Evolutionary conservation across 1,140 invertebrate species (phyloP).

Genomic region (Drosophila bocki): DNA sequence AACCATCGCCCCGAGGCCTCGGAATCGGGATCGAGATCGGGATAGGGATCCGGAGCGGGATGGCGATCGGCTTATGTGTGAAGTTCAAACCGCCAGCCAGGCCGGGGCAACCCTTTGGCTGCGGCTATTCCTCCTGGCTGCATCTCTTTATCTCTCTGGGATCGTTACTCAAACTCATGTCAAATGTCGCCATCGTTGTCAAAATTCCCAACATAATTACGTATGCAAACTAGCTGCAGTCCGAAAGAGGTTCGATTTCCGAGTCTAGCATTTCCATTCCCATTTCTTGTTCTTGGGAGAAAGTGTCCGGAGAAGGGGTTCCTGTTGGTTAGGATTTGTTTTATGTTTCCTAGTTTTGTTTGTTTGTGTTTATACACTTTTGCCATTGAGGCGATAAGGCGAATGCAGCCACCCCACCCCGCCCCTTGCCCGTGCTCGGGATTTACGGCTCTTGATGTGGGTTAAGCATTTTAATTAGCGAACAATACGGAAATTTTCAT

Average conservation of each 20-base stretch:
- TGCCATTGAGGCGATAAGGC: slow-evolving; percentile 62
- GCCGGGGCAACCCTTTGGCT: slow-evolving; percentile 33
- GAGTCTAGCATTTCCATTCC: slow-evolving; percentile 21
- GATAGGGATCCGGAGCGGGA: neutral
- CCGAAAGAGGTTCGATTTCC: slow-evolving; percentile 39
- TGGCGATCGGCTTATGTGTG: slow-evolving; percentile 74
- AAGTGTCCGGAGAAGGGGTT: slow-evolving; percentile 61
- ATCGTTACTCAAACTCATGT: slow-evolving; percentile 80
- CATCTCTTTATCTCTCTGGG: slow-evolving; percentile 45
- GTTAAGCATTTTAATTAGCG: slow-evolving; percentile 84
- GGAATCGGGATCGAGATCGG: slow-evolving; percentile 3
- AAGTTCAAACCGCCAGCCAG: slow-evolving; percentile 73
- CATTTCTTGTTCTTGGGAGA: slow-evolving; percentile 30
- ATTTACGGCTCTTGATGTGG: slow-evolving; percentile 74
- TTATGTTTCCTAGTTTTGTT: slow-evolving; percentile 44
- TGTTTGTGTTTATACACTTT: slow-evolving; percentile 65
- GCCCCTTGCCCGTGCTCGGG: slow-evolving; percentile 23
- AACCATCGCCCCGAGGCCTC: slow-evolving; percentile 22
- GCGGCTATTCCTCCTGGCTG: slow-evolving; percentile 17
- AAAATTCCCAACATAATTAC: slow-evolving; percentile 79
- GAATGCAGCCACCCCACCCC: slow-evolving; percentile 1
- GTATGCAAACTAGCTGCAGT: slow-evolving; percentile 75
- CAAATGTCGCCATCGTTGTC: slow-evolving; percentile 81
- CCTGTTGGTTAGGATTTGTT: slow-evolving; percentile 39
- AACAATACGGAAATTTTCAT: slow-evolving; percentile 62